Conservation (phyloP, 2,888 invertebrate species). For the Eustalomyia histrio region DNA sequence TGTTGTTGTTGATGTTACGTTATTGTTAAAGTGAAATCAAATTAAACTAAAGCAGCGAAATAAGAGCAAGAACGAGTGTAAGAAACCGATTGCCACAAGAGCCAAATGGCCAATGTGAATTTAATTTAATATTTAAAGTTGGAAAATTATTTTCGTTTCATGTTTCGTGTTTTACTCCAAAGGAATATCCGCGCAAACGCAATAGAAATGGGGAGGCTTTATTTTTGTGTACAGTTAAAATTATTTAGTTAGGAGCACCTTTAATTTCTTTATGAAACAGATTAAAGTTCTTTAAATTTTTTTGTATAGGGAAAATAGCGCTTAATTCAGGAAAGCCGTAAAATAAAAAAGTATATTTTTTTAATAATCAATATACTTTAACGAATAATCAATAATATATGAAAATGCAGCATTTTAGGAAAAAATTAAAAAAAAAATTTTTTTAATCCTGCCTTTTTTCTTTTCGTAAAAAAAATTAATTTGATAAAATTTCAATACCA, state of each 20-base stretch:
- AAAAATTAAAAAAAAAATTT: too few relatives aligned
- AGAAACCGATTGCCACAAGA: constrained; percentile 70
- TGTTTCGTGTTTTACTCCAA: background rate
- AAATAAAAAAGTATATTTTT: too few relatives aligned
- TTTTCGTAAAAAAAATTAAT: too few relatives aligned
- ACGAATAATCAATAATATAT: too few relatives aligned
- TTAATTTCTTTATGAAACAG: too few relatives aligned
- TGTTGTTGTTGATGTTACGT: background rate
- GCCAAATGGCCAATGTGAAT: constrained; percentile 73
- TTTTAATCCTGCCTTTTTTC: too few relatives aligned
- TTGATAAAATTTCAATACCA: too few relatives aligned
- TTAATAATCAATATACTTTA: too few relatives aligned
- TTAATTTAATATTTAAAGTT: constrained; percentile 13
- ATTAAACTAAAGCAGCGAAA: constrained; percentile 1
- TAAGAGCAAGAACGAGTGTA: constrained; percentile 32
- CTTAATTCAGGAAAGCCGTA: too few relatives aligned
- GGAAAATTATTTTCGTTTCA: constrained; percentile 13
- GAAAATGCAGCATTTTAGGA: too few relatives aligned
- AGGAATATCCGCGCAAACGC: constrained; percentile 59
- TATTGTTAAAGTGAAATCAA: constrained; percentile 23
- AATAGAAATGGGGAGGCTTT: constrained; percentile 13
- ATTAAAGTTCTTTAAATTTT: too few relatives aligned
- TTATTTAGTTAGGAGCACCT: background rate
- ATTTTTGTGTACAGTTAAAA: constrained; percentile 18
- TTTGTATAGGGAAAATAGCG: too few relatives aligned